Percentiles rank a stretch among this genome's conserved stretches.
phyloP scores from a whole-genome alignment of 2,888 invertebrate genomes.

The Doris montereyensis region DNA sequence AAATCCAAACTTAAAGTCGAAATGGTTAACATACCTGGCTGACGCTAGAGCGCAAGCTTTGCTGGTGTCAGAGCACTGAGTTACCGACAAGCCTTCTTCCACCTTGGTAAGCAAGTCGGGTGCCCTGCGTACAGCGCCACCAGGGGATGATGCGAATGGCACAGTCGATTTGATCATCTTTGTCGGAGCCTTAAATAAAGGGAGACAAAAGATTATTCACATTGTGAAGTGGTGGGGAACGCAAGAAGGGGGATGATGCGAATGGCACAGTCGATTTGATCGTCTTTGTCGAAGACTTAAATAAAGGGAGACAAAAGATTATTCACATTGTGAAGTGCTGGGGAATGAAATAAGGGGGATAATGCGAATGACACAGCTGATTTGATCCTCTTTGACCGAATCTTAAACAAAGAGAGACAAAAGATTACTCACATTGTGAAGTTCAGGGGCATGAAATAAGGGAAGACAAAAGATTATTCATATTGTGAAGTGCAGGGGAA shows the following conservation, averaged over 20 bases:
- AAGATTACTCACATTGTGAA: no score
- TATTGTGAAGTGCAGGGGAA: constrained; percentile 56
- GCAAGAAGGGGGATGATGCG: constrained; percentile 58
- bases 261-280: constrained; percentile 59
- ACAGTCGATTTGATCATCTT: constrained; percentile 62
- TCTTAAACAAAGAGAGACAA: no score
- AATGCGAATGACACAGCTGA: constrained; percentile 58
- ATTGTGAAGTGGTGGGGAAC: no score
- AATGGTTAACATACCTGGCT: constrained; percentile 58
- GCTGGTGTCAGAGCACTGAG: constrained; percentile 58
- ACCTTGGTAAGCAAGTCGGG: constrained; percentile 59
- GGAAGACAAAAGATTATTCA: no score
- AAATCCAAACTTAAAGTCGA: no score
- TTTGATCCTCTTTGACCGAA: constrained; percentile 56
- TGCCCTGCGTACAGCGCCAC: constrained; percentile 63
- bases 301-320: no score
- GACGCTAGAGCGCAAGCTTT: constrained; percentile 57
- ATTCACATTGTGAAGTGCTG: no score
- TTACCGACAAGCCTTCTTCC: constrained; percentile 56
- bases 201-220: no score
- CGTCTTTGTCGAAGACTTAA: constrained; percentile 54
- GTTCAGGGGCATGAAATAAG: no score
- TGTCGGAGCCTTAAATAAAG: constrained; percentile 52
- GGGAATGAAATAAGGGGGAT: constrained; percentile 58
- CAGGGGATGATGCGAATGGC: constrained; percentile 55